Evolutionary conservation across 1,140 invertebrate genomes (phyloP), one percentile per base, ranked within the genome.

Genomic region (Platorchestia sp.): DNA sequence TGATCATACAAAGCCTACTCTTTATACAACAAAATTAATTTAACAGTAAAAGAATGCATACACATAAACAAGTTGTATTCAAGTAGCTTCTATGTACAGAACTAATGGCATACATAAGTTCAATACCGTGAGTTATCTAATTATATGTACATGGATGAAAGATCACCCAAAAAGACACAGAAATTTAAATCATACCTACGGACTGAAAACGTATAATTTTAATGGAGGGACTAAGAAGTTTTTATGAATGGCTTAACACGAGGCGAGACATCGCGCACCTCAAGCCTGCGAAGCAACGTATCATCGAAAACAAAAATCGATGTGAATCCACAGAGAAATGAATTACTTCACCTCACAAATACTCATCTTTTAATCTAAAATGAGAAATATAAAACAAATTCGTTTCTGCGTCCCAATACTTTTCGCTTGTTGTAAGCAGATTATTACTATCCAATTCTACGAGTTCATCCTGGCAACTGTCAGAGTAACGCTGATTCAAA

Each of bases 161-260:
- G n/a, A 42, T 89, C 87, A 42, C 44, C 44, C 19, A 45, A 45
- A 89, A 40, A 93, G 89, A 93, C 7, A 47, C 45, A 47, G 22
- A 93, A 93, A 44, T 47, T 45, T 93, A 45, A 93, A 93, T 93
- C 91, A 93, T 93, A 47, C 36, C 91, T 45, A 93, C 91, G 91
- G 45, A 93, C 45, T 93, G 91, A n/a, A 93, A n/a, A 44, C 42
- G 45, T 93, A 93, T 45, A 42, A 93, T 36, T 93, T 93, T 93
- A 93, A 93, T 93, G 91, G 91, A 93, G 91, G 91, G 91, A 93
- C 43, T 93, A 45, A 6, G 91, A 93, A n/a, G 36, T 93, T 93
- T 19, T 93, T 44, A 40, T n/a, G 43, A n/a, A 45, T 93, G 91
- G 91, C 45, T 93, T 93, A 6, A 44, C 3, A 44, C 36, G 43